These are phyloP conservation scores for Theretra japonica DNA, from an alignment of 2,888 invertebrate genomes.

Conservation along the genomic window DNA sequence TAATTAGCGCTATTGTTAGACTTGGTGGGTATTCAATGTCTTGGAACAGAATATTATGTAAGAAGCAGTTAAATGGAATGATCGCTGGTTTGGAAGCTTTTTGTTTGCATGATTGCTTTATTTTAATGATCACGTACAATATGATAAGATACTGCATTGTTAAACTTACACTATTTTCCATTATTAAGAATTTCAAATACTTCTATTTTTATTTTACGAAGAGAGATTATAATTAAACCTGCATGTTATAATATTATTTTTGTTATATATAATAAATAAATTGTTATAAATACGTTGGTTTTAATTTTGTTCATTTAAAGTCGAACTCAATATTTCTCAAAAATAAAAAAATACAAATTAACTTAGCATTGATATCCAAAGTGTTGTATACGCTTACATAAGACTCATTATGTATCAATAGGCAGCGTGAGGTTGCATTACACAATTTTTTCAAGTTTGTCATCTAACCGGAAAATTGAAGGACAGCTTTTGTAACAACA, in stretches of 20 bases:
- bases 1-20: neutral
- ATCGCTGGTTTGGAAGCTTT: neutral
- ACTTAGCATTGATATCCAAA: neutral
- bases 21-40: conserved; percentile 1
- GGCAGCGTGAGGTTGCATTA: neutral
- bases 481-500: neutral
- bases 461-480: conserved; percentile 1
- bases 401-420: neutral
- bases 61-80: neutral
- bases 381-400: neutral
- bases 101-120: neutral
- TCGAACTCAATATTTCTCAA: too few species aligned
- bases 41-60: neutral
- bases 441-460: neutral
- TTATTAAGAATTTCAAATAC: too few species aligned
- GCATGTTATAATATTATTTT: too few species aligned
- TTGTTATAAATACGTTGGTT: too few species aligned
- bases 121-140: too few species aligned
- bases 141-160: too few species aligned
- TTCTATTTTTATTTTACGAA: too few species aligned
- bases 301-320: too few species aligned
- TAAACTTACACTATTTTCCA: too few species aligned
- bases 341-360: too few species aligned
- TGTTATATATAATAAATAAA: too few species aligned
- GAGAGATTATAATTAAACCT: too few species aligned